Evolutionary conservation across 2,113 vertebrate species (phyloP), one percentile per base, ranked within the genome.

Genomic region (Hassar affinis): DNA sequence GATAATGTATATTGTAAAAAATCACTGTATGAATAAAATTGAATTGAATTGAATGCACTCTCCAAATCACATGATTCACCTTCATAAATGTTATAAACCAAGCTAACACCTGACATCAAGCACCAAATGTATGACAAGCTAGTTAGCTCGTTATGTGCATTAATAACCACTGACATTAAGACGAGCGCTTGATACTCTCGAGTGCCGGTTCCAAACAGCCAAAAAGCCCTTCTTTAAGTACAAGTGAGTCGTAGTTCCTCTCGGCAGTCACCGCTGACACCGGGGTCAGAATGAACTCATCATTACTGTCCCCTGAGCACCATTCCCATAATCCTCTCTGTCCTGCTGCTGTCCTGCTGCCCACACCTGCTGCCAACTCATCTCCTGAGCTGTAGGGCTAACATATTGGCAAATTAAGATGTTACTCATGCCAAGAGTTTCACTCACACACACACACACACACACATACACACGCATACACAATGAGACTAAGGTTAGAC

Each of bases 251-350:
- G 74, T 52, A 80, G 68, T 49, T 78, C 61, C 14, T 77, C 54
- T 38, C 68, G 61, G 82, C 57, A 51, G 56, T 77, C 68, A 18
- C 69, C 71, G 84, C 77, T 78, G 78, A 85, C 30, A 76, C 71
- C 38, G 20, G 75, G 84, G 86, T 87, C 83, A 77, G 35, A 80
- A 85, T 83, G 52, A 83, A 80, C 69, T 78, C 82, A 82, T 82
- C 75, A 82, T 62, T 83, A 72, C 71, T 85, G 86, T 84, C 81
- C 84, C 69, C 72, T 72, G 11, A 3, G 62, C 27, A 20, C 35
- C 64, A 85, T 80, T 83, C 59, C 68, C 52, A 85, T 85, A 81
- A 79, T 85, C 84, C 78, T 78, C 76, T 68, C 80, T 83, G 77
- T 80, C 62, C n/a, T 69, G 33, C 64, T 79, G 79, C 57, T 79